Conservation (phyloP, 2,888 invertebrate genomes). For the Keiferia lycopersicella region DNA sequence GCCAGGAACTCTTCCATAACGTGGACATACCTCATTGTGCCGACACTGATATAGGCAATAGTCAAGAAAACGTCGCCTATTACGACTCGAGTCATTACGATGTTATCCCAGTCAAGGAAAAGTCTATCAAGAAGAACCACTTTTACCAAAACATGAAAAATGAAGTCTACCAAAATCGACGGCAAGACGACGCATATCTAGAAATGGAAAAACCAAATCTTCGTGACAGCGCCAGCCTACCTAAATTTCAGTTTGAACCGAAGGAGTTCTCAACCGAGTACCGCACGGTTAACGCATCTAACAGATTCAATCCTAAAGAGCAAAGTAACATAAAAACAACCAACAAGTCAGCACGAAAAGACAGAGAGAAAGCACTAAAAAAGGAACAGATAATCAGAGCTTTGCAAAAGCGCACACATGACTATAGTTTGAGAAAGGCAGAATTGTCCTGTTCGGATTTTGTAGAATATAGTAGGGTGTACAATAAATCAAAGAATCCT, state of each 20-base stretch:
- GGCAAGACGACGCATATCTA: conserved; percentile 27
- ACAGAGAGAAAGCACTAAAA: too few species aligned
- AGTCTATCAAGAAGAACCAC: conserved; percentile 43
- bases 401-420: conserved; percentile 17
- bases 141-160: conserved; percentile 19
- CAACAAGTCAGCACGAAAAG: neutral
- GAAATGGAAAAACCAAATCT: neutral
- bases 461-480: conserved; percentile 53
- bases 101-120: conserved; percentile 65
- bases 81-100: conserved; percentile 67
- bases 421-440: neutral
- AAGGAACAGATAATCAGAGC: conserved; percentile 12
- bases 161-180: too few species aligned
- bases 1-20: conserved; percentile 56
- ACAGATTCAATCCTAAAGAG: neutral
- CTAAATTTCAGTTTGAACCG: conserved; percentile 16
- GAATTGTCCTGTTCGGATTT: conserved; percentile 27
- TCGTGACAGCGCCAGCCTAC: neutral
- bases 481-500: conserved; percentile 40
- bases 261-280: conserved; percentile 39
- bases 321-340: conserved; percentile 19
- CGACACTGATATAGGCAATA: conserved; percentile 10
- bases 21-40: conserved; percentile 43
- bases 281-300: conserved; percentile 28
- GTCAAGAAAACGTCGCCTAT: conserved; percentile 37